Conservation (phyloP, 1,140 invertebrate genomes). For the Cydia pomonella region DNA sequence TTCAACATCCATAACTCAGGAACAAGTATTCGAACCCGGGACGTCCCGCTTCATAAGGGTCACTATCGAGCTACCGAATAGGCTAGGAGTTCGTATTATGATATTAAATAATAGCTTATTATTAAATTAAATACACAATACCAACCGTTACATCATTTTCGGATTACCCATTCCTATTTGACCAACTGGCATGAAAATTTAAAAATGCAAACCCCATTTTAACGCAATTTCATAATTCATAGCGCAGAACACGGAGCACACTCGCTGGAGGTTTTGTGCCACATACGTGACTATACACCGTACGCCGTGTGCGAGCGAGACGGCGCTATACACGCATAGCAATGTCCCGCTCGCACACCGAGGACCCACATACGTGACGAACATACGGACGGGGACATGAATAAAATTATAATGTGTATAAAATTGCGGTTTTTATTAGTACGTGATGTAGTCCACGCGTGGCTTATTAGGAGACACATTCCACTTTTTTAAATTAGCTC, state of each 20-base stretch:
- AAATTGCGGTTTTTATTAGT: neutral
- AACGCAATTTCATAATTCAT: neutral
- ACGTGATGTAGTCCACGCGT: neutral
- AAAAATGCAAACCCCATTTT: constrained; percentile 9
- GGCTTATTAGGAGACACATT: neutral
- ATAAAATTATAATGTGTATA: neutral
- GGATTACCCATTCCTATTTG: neutral
- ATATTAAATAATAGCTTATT: no score
- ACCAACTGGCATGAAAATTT: neutral
- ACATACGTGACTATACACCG: neutral
- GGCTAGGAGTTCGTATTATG: no score
- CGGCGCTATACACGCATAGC: no score
- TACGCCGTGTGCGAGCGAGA: no score
- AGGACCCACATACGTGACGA: neutral
- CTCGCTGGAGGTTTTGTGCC: neutral
- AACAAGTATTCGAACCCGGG: no score
- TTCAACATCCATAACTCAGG: no score
- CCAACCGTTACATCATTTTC: neutral
- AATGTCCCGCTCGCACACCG: no score
- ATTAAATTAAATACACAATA: neutral
- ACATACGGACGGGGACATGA: neutral
- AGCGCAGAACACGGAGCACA: neutral
- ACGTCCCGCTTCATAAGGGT: no score
- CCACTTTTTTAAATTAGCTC: neutral
- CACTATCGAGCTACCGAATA: no score